Evolutionary conservation across 2,113 vertebrate genomes (phyloP), one percentile per base, ranked within the genome.

Genomic region (Gasterosteus nipponicus): DNA sequence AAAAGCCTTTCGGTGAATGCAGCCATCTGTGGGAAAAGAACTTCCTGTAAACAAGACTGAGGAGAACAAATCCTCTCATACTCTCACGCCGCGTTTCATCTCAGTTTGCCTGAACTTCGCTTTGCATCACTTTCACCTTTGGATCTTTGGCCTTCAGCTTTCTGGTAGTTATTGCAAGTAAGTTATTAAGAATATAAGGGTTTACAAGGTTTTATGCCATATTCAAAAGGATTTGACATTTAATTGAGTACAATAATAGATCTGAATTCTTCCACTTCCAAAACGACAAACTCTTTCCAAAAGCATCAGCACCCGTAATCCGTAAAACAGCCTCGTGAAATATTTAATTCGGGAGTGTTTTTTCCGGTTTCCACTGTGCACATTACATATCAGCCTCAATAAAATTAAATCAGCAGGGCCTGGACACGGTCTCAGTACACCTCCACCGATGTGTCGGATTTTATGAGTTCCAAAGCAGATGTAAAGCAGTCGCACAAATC

Each of bases 31-130:
- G 89, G 85, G 89, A 80, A 89, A 80, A 87, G 78, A 89, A 80
- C 90, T 94, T 93, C 92, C 93, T 94, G 92, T 93, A 93, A 94
- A 95, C 92, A 94, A 93, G 84, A 73, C 76, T 47, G 60, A 64
- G 62, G 85, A 92, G 90, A 93, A 93, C 87, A 93, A 91, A 93
- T 90, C 83, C 81, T 85, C 91, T 90, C 91, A 90, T 89, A 82
- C 88, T 85, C 79, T 72, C 8, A 11, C 59, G 41, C 78, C 29
- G 75, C 83, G 73, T 91, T 93, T 93, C 89, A 92, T 92, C 90
- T 89, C 88, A 81, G 72, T 54, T 74, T 74, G 31, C 18, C 4
- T 54, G 11, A 26, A 26, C 35, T 12, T 49, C 6, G 6, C 64
- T 54, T 35, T 33, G 9, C 69, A 68, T 69, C 49, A n/a, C 76